These are phyloP conservation scores for Neopelma chrysocephalum DNA, from an alignment of 2,797 vertebrate species.

Conservation along the genomic window DNA sequence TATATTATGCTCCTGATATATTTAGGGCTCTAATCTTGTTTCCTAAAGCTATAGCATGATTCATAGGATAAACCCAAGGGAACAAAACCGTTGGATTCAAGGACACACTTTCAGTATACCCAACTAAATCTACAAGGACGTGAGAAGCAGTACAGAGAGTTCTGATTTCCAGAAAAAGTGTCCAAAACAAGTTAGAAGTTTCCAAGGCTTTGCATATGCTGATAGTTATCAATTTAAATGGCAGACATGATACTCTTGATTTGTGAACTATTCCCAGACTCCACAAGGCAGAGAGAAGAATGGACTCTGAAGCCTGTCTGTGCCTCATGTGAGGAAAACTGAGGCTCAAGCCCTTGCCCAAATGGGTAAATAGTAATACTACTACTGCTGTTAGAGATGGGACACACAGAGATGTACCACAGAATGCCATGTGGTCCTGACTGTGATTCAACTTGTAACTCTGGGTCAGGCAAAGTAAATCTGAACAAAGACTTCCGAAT, in stretches of 20 bases:
- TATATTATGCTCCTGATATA: conserved; percentile 17
- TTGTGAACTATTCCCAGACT: background rate
- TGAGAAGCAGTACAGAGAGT: background rate
- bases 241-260: background rate
- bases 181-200: background rate
- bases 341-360: background rate
- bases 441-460: background rate
- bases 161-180: background rate
- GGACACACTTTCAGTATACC: background rate
- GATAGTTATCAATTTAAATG: background rate
- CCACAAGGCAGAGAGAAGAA: background rate
- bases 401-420: background rate
- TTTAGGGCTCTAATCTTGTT: conserved; percentile 36
- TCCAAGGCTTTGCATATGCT: background rate
- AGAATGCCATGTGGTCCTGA: background rate
- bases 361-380: background rate
- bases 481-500: background rate
- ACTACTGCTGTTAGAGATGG: background rate
- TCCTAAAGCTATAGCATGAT: background rate
- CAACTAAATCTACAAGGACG: background rate
- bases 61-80: background rate
- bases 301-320: background rate
- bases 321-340: background rate
- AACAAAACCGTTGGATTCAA: background rate
- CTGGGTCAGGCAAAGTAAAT: background rate